Conservation (phyloP, 2,797 vertebrate genomes). For the Sebastolobus alascanus region DNA sequence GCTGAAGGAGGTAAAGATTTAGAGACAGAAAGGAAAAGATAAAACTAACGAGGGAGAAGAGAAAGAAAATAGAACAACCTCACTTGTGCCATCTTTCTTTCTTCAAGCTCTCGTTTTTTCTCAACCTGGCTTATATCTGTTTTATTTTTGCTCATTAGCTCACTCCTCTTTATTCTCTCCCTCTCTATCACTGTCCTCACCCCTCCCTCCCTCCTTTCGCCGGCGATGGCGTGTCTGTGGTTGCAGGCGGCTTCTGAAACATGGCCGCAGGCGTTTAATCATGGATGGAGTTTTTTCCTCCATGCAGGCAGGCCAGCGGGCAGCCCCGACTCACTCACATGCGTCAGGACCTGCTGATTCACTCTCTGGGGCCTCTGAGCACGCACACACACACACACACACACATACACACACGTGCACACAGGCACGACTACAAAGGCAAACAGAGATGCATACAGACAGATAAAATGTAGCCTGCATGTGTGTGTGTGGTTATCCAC, state of each 20-base stretch:
- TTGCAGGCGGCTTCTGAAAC: constrained; percentile 71
- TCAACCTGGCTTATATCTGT: constrained; percentile 27
- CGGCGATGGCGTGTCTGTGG: constrained; percentile 68
- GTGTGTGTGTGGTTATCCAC: constrained; percentile 31
- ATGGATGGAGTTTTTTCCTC: constrained; percentile 77
- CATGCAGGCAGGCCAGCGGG: constrained; percentile 75
- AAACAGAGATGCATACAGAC: constrained; percentile 46
- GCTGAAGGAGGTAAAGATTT: constrained; percentile 30
- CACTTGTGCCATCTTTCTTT: constrained; percentile 27
- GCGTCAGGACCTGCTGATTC: constrained; percentile 83
- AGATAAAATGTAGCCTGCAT: constrained; percentile 52
- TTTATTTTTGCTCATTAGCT: constrained; percentile 66
- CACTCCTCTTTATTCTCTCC: constrained; percentile 56
- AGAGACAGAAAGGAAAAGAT: constrained; percentile 22
- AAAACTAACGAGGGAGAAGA: constrained; percentile 21
- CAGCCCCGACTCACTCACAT: constrained; percentile 73
- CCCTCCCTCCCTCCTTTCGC: constrained; percentile 42
- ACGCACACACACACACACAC: constrained; percentile 18
- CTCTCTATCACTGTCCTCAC: constrained; percentile 38
- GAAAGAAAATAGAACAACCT: constrained; percentile 15
- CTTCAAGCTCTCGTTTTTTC: constrained; percentile 1
- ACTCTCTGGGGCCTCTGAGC: constrained; percentile 70
- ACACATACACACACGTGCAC: constrained; percentile 16
- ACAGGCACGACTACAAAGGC: constrained; percentile 44
- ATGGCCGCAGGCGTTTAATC: constrained; percentile 81